Percentiles rank a stretch among this genome's conserved stretches.
These are phyloP conservation scores for Anthophora plumipes DNA, from an alignment of 2,888 invertebrate species.

Conservation along the genomic window DNA sequence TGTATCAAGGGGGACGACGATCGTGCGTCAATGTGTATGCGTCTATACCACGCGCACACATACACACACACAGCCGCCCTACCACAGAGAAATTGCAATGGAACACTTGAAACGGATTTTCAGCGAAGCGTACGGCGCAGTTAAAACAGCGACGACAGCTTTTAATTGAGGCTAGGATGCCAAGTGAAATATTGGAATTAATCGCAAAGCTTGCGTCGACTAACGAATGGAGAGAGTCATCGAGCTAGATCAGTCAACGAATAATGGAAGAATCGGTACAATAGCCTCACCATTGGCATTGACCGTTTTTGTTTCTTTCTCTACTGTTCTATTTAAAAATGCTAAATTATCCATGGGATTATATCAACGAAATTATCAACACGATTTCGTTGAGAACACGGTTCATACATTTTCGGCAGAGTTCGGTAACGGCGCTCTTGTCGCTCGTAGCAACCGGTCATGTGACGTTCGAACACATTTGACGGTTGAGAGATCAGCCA, in stretches of 20 bases:
- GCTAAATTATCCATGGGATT: neutral
- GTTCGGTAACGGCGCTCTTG: neutral
- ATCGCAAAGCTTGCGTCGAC: slow-evolving; percentile 64
- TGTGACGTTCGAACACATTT: neutral
- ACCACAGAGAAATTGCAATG: slow-evolving; percentile 23
- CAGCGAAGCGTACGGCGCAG: slow-evolving; percentile 54
- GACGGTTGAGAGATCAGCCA: neutral
- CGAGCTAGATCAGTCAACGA: slow-evolving; percentile 72
- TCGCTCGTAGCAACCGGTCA: slow-evolving; percentile 1
- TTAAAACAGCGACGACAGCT: slow-evolving; percentile 71
- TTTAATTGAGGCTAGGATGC: slow-evolving; percentile 69
- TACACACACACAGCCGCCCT: no score
- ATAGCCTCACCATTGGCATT: slow-evolving; percentile 36
- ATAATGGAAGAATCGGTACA: slow-evolving; percentile 72
- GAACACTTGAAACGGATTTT: slow-evolving; percentile 61
- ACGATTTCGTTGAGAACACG: neutral
- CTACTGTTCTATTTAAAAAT: slow-evolving; percentile 14
- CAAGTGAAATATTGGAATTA: slow-evolving; percentile 73
- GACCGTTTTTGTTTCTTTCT: slow-evolving; percentile 27
- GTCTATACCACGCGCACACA: no score
- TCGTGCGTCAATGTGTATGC: neutral
- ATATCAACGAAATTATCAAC: slow-evolving; percentile 19
- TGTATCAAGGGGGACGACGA: neutral
- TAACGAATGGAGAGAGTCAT: slow-evolving; percentile 69
- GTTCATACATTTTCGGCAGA: neutral